phyloP scores from a whole-genome alignment of 1,140 invertebrate species.

The Amphibalanus amphitrite region DNA sequence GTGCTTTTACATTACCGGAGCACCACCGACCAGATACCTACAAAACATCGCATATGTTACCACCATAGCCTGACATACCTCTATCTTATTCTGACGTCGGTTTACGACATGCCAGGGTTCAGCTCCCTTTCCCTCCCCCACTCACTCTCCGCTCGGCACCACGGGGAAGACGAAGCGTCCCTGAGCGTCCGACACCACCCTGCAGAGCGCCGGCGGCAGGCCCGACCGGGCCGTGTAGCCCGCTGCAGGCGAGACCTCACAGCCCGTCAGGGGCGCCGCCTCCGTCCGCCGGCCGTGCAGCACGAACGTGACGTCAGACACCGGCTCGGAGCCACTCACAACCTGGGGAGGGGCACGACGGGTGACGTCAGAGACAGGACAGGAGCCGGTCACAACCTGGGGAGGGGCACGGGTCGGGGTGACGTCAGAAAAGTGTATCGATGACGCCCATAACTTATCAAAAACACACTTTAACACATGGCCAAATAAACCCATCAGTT shows the following conservation, averaged over 20 bases:
- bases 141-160: background rate
- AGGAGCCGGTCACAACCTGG: background rate
- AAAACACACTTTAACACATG: too few species aligned
- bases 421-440: background rate
- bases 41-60: too few species aligned
- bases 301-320: background rate
- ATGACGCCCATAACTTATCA: too few species aligned
- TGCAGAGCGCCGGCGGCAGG: background rate
- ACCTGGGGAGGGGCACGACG: background rate
- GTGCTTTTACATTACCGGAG: too few species aligned
- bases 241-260: background rate
- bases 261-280: conserved; percentile 18
- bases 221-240: background rate
- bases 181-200: background rate
- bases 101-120: too few species aligned
- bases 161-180: background rate
- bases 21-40: too few species aligned
- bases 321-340: background rate
- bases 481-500: too few species aligned
- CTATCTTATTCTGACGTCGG: too few species aligned
- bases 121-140: background rate
- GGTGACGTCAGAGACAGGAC: background rate
- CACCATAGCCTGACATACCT: too few species aligned
- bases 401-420: background rate
- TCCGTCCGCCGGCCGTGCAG: conserved; percentile 15